Percentiles rank a stretch among this genome's conserved stretches.
Conservation (phyloP, 2,113 vertebrate species). For the Trinectes maculatus region DNA sequence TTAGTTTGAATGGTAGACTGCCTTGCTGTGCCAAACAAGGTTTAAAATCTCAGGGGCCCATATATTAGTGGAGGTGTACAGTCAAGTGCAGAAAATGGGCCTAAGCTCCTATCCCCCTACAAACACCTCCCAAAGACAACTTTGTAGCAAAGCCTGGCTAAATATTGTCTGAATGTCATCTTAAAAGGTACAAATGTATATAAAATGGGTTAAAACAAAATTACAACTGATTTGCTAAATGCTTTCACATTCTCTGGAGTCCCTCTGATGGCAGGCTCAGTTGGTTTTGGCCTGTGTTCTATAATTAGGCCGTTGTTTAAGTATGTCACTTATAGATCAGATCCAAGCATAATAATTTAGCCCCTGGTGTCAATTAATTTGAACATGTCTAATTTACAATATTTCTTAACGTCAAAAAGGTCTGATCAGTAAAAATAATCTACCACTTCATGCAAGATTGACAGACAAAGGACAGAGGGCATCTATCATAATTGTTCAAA, state of each 20-base stretch:
- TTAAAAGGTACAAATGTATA: neutral
- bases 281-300: too few species aligned
- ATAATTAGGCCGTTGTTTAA: too few species aligned
- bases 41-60: constrained; percentile 9
- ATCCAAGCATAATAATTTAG: neutral
- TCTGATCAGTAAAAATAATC: neutral
- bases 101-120: neutral
- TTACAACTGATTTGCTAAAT: neutral
- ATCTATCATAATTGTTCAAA: neutral
- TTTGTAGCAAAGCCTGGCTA: neutral
- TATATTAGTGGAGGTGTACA: constrained; percentile 5
- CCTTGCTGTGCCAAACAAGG: constrained; percentile 4
- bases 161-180: neutral
- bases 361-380: too few species aligned
- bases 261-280: too few species aligned
- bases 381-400: too few species aligned
- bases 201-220: neutral
- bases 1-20: neutral
- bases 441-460: neutral
- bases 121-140: neutral
- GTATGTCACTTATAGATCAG: too few species aligned
- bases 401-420: neutral
- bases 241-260: too few species aligned
- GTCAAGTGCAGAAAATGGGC: neutral
- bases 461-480: neutral